Evolutionary conservation across 1,140 invertebrate genomes (phyloP).

Genomic region (Lamellibrachia luymesi): DNA sequence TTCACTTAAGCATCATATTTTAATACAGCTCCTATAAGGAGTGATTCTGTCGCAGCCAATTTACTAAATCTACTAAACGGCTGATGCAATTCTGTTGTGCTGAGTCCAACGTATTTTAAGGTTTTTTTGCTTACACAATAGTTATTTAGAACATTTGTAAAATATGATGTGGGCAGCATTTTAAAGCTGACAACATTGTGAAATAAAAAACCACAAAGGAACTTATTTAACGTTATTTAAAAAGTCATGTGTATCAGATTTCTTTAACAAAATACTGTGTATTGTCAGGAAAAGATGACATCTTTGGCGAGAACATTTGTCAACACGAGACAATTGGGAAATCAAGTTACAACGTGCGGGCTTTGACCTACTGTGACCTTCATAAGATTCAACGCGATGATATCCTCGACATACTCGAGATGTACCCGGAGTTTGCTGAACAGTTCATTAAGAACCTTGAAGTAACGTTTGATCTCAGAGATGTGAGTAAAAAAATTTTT

Average conservation of each 20-base stretch:
- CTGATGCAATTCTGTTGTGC: no score
- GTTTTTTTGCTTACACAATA: background rate
- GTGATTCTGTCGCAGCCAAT: no score
- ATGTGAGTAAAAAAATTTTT: conserved; percentile 44
- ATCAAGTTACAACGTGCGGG: conserved; percentile 92
- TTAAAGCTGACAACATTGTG: background rate
- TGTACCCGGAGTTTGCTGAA: conserved; percentile 57
- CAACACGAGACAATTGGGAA: conserved; percentile 89
- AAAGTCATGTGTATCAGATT: background rate
- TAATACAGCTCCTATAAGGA: no score
- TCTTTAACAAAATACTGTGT: background rate
- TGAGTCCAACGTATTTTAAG: no score
- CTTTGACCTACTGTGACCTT: conserved; percentile 56
- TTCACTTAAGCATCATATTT: no score
- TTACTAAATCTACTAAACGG: no score
- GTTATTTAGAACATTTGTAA: background rate
- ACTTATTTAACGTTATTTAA: background rate
- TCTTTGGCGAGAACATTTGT: conserved; percentile 97
- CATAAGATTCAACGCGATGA: conserved; percentile 56
- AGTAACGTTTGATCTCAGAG: conserved; percentile 56
- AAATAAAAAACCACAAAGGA: background rate
- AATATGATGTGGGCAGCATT: background rate
- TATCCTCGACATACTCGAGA: conserved; percentile 50
- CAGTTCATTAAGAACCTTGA: conserved; percentile 51
- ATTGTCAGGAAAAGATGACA: conserved; percentile 63